Percentiles rank a stretch among this genome's conserved stretches.
Conservation (phyloP, 2,888 invertebrate species). For the Scaptomyza reducta region DNA sequence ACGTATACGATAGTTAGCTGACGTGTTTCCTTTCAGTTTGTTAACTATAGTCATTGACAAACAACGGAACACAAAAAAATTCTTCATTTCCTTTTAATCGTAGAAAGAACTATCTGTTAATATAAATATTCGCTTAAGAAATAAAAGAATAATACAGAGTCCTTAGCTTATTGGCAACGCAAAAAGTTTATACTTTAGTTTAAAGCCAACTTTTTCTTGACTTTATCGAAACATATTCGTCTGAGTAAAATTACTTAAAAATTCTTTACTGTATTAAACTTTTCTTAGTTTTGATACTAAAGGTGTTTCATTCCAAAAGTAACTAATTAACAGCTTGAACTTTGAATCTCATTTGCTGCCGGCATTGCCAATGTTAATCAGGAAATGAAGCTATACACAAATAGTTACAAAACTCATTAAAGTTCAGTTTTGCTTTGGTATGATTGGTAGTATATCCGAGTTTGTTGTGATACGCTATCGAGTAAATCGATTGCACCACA, state of each 20-base stretch:
- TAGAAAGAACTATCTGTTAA: too few relatives aligned
- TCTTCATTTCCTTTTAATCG: too few relatives aligned
- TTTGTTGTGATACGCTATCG: slow-evolving; percentile 2
- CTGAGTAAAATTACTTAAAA: background rate
- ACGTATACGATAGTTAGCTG: background rate
- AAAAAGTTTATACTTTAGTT: too few relatives aligned
- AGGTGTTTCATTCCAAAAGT: background rate
- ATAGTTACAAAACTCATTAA: background rate
- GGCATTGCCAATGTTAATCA: background rate
- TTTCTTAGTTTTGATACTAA: background rate
- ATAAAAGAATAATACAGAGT: too few relatives aligned
- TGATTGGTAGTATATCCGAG: background rate
- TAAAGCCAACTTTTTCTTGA: too few relatives aligned
- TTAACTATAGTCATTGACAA: background rate
- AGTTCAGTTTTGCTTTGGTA: background rate
- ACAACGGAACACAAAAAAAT: too few relatives aligned
- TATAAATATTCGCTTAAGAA: too few relatives aligned
- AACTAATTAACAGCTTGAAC: background rate
- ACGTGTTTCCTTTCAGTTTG: background rate
- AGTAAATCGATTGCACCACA: slow-evolving; percentile 33
- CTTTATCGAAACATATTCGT: too few relatives aligned
- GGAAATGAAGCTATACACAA: too few relatives aligned
- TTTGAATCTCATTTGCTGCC: background rate
- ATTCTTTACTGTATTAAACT: background rate
- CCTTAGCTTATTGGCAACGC: too few relatives aligned